phyloP scores from a whole-genome alignment of 2,888 invertebrate genomes.

The Liodrosophila aerea region DNA sequence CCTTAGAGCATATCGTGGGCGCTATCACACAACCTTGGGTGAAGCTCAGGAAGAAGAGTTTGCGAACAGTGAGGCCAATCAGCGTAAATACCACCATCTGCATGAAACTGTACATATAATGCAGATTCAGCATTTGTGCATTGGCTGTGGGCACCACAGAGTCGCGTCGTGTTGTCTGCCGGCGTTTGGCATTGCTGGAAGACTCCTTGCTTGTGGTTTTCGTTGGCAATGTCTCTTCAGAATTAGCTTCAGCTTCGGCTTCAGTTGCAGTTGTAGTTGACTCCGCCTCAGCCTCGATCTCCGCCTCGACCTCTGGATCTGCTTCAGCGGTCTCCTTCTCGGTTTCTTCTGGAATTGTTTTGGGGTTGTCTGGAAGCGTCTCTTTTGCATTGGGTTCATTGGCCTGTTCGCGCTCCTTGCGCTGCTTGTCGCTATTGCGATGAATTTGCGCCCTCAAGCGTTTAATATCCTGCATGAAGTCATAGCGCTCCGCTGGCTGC shows the following conservation, averaged over 20 bases:
- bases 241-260: slow-evolving; percentile 7
- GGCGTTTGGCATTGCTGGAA: slow-evolving; percentile 27
- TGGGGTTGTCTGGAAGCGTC: slow-evolving; percentile 15
- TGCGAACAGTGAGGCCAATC: slow-evolving; percentile 79
- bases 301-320: slow-evolving; percentile 3
- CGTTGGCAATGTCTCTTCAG: slow-evolving; percentile 47
- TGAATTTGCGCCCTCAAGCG: slow-evolving; percentile 80
- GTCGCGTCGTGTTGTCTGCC: slow-evolving; percentile 26
- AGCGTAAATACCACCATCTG: slow-evolving; percentile 87
- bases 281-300: slow-evolving; percentile 1
- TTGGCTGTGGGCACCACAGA: slow-evolving; percentile 52
- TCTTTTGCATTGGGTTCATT: slow-evolving; percentile 23
- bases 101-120: slow-evolving; percentile 86
- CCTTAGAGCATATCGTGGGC: slow-evolving; percentile 86
- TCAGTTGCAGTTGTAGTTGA: no score
- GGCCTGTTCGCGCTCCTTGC: slow-evolving; percentile 62
- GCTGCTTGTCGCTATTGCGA: slow-evolving; percentile 69
- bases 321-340: neutral
- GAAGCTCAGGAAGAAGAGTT: slow-evolving; percentile 81
- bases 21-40: slow-evolving; percentile 85
- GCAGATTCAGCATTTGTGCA: slow-evolving; percentile 64
- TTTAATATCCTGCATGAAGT: slow-evolving; percentile 81
- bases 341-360: neutral
- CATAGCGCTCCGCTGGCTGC: slow-evolving; percentile 70
- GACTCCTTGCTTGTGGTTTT: slow-evolving; percentile 37